phyloP scores from a whole-genome alignment of 1,140 invertebrate genomes.

The Drosophila obscura region DNA sequence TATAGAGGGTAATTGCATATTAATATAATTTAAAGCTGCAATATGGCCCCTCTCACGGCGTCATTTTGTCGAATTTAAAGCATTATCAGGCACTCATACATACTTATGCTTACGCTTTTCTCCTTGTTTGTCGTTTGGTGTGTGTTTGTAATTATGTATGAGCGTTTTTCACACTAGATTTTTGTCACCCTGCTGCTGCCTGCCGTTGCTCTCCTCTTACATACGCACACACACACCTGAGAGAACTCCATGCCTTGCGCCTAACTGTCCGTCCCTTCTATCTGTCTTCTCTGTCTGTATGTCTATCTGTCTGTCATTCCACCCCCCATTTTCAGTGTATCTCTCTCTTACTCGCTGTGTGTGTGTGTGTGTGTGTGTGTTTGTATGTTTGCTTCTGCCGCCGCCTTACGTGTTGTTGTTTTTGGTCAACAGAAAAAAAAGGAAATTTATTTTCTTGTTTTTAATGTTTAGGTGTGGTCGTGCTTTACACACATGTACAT shows the following conservation, averaged over 20 bases:
- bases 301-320: constrained; percentile 63
- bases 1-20: not conserved
- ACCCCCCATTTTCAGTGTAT: constrained; percentile 66
- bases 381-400: constrained; percentile 8
- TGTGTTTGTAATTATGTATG: not conserved
- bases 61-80: too few species aligned
- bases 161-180: constrained; percentile 55
- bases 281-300: constrained; percentile 16
- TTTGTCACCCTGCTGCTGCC: constrained; percentile 60
- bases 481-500: constrained; percentile 55
- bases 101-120: not conserved
- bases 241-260: constrained; percentile 62
- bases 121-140: not conserved
- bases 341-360: constrained; percentile 11
- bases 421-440: constrained; percentile 46
- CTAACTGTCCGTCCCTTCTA: constrained; percentile 11
- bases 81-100: too few species aligned
- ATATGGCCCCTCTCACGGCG: too few species aligned
- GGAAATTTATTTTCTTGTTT: constrained; percentile 57
- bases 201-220: not conserved
- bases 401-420: constrained; percentile 17
- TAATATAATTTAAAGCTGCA: too few species aligned
- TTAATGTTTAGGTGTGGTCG: constrained; percentile 77
- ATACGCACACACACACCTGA: constrained; percentile 64
- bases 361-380: not conserved